Conservation (phyloP, 1,140 invertebrate species). For the Hylaeus volcanicus region DNA sequence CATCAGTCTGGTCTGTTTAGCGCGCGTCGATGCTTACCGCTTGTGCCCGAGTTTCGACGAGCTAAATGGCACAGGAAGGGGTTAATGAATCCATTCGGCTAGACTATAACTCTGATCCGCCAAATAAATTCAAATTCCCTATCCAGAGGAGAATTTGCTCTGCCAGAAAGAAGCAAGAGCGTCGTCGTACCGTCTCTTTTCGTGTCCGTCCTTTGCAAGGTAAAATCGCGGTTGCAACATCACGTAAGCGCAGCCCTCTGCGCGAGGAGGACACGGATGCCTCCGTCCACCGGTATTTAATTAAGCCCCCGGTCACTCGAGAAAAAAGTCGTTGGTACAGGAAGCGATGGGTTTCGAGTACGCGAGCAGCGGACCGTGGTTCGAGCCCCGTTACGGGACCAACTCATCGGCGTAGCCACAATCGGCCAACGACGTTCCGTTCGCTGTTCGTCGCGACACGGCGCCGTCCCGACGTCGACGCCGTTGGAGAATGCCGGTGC, state of each 20-base stretch:
- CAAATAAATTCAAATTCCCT: no score
- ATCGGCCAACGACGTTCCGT: constrained; percentile 7
- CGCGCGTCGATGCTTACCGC: no score
- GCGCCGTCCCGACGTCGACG: background rate
- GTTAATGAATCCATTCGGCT: no score
- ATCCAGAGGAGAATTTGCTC: no score
- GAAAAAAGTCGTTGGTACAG: constrained; percentile 59
- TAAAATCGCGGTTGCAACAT: constrained; percentile 20
- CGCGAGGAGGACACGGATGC: constrained; percentile 21
- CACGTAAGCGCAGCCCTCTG: constrained; percentile 17
- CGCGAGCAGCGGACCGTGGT: constrained; percentile 55
- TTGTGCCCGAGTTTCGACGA: no score
- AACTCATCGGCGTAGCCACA: constrained; percentile 55
- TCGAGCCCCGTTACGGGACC: constrained; percentile 62
- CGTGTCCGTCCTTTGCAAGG: constrained; percentile 5
- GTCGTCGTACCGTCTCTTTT: background rate
- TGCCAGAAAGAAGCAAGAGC: background rate
- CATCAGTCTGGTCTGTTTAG: no score
- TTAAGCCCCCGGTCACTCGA: constrained; percentile 50
- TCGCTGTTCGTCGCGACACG: background rate
- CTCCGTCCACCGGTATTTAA: constrained; percentile 55
- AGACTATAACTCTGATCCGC: no score
- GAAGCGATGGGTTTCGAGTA: constrained; percentile 67
- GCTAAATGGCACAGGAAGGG: no score
- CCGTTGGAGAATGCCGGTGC: constrained; percentile 21